These are phyloP conservation scores for Sylvietta virens DNA, from an alignment of 2,113 vertebrate genomes.

Conservation along the genomic window DNA sequence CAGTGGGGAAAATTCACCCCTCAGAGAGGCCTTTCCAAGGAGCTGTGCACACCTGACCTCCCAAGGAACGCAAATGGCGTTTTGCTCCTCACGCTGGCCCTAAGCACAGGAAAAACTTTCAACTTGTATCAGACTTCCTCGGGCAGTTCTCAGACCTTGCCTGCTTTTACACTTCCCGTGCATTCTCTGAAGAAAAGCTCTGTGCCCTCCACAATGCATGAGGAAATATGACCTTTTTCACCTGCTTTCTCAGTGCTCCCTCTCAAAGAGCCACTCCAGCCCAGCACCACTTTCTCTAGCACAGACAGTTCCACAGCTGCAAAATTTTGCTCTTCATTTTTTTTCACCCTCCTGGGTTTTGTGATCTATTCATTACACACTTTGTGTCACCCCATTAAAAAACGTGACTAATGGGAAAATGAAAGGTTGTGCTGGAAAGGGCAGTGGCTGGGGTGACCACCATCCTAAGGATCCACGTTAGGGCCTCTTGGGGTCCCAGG, in stretches of 20 bases:
- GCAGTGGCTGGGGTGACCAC: not conserved
- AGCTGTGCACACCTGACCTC: not conserved
- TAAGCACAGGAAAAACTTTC: slow-evolving; percentile 27
- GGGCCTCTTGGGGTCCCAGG: not conserved
- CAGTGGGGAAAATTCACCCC: not conserved
- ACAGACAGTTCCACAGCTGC: not conserved
- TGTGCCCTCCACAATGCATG: not conserved
- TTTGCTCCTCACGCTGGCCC: not conserved
- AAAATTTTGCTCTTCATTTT: not conserved
- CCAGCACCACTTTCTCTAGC: not conserved
- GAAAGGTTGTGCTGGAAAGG: not conserved
- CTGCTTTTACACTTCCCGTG: slow-evolving; percentile 23
- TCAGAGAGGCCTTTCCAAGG: not conserved
- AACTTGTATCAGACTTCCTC: not conserved
- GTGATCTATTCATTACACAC: not conserved
- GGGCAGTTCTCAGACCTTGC: not conserved
- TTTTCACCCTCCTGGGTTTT: not conserved
- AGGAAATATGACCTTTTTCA: not conserved
- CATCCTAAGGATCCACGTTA: not conserved
- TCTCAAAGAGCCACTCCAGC: not conserved
- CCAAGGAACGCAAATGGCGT: not conserved
- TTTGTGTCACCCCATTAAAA: not conserved
- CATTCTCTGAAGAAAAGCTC: not conserved
- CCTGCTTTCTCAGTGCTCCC: not conserved
- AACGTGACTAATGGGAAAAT: not conserved